Evolutionary conservation across 2,113 vertebrate species (phyloP), one percentile per base, ranked within the genome.

Genomic region (Pica pica): DNA sequence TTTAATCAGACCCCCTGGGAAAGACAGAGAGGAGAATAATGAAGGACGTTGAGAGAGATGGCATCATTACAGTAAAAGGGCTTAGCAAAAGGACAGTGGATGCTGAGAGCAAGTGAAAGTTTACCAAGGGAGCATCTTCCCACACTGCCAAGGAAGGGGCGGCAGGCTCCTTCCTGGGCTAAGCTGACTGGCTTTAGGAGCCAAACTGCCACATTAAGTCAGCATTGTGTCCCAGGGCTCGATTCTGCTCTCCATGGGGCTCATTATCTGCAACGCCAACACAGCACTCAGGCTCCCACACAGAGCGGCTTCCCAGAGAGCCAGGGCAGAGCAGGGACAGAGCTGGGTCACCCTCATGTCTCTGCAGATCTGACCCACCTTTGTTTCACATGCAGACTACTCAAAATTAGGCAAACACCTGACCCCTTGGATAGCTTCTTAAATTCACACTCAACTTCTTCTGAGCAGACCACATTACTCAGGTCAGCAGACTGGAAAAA

Each of bases 231-330:
- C 70, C 68, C 46, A 77, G 57, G 42, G 57, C 63, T 70, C 4
- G 0, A 16, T 50, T 24, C 47, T 16, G 0, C 76, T 79, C 89
- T 93, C 91, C 5, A 0, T 33, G 56, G 39, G 47, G 60, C 60
- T 93, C 71, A 37, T 91, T 93, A 96, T 47, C 84, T 1, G 0
- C 3, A 0, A 42, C 1, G 3, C 52, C 63, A 33, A 33, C 22
- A 15, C 47, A 7, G 63, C 1, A 1, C 44, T 52, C 0, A 0
- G 63, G 57, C 27, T 86, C 44, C 80, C 6, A 5, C 9, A 0
- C 0, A 0, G 30, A 83, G 46, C 3, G 0, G 35, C 18, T 82
- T 63, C 83, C 55, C 5, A 1, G 44, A 0, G 1, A 91, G 81
- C 31, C 0, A 7, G 31, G 74, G 21, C 4, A 8, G 27, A 24